phyloP scores from a whole-genome alignment of 1,140 invertebrate genomes.

The Pseudomyrmex dendroicus region DNA sequence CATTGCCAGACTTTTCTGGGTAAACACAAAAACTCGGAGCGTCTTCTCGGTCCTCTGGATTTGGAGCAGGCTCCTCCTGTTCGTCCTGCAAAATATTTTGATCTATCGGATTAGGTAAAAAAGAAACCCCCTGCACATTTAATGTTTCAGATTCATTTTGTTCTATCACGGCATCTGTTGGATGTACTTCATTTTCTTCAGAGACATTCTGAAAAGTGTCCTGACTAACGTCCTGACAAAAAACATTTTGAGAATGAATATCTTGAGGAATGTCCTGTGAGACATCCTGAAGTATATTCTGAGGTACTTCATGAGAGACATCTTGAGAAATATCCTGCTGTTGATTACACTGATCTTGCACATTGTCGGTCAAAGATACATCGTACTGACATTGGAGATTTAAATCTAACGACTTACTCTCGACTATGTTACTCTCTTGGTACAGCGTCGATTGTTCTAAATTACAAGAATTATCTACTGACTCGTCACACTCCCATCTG shows the following conservation, averaged over 20 bases:
- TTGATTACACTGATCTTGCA: constrained; percentile 2
- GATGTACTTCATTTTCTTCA: background rate
- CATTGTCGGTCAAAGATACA: background rate
- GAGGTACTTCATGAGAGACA: too few species aligned
- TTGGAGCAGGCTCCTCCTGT: background rate
- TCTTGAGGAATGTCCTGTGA: background rate
- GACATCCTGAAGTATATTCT: background rate
- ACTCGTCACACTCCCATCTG: background rate
- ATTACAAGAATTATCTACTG: background rate
- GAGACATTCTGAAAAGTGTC: background rate
- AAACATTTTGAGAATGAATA: too few species aligned
- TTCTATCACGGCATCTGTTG: background rate
- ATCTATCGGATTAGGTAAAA: background rate
- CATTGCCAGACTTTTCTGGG: background rate
- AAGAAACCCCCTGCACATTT: background rate
- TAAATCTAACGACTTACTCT: constrained; percentile 15
- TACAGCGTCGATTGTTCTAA: constrained; percentile 46
- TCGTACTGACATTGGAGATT: constrained; percentile 4
- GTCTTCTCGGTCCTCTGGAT: constrained; percentile 1
- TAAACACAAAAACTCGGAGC: background rate
- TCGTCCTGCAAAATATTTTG: constrained; percentile 20
- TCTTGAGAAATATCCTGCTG: constrained; percentile 9
- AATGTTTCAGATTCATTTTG: background rate
- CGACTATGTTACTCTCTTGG: background rate
- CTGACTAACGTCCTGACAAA: background rate